phyloP scores from a whole-genome alignment of 2,797 vertebrate genomes.

The Coreius guichenoti region DNA sequence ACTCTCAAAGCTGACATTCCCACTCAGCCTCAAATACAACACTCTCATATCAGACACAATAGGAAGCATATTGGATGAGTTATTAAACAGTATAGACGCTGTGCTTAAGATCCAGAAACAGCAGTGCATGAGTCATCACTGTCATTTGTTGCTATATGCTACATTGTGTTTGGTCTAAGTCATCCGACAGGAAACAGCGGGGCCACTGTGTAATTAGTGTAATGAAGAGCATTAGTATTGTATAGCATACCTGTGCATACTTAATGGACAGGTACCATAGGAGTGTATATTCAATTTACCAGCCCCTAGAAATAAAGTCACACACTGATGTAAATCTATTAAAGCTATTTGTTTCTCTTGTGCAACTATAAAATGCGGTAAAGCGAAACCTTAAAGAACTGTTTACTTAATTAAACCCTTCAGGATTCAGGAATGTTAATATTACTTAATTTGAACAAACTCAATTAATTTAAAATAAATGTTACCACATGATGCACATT shows the following conservation, averaged over 20 bases:
- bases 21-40: slow-evolving; percentile 50
- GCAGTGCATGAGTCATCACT: slow-evolving; percentile 42
- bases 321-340: not conserved
- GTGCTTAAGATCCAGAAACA: slow-evolving; percentile 54
- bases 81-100: slow-evolving; percentile 56
- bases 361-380: not conserved
- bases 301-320: not conserved
- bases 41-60: slow-evolving; percentile 57
- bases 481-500: not conserved
- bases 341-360: not conserved
- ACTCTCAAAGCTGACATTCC: slow-evolving; percentile 51
- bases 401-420: not conserved
- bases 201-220: slow-evolving; percentile 58
- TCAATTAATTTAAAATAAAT: not conserved
- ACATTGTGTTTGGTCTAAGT: slow-evolving; percentile 27
- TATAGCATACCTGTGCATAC: slow-evolving; percentile 39
- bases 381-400: not conserved
- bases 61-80: slow-evolving; percentile 61
- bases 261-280: slow-evolving; percentile 10
- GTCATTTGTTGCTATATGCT: slow-evolving; percentile 46
- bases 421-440: not conserved
- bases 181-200: slow-evolving; percentile 50
- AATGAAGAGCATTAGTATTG: slow-evolving; percentile 58
- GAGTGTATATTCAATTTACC: slow-evolving; percentile 16
- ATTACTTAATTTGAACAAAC: too few relatives aligned